Base-by-base conservation (phyloP, 30 jellyfish, hydroid and myxozoan species). In the Morbakka virulenta region DNA sequence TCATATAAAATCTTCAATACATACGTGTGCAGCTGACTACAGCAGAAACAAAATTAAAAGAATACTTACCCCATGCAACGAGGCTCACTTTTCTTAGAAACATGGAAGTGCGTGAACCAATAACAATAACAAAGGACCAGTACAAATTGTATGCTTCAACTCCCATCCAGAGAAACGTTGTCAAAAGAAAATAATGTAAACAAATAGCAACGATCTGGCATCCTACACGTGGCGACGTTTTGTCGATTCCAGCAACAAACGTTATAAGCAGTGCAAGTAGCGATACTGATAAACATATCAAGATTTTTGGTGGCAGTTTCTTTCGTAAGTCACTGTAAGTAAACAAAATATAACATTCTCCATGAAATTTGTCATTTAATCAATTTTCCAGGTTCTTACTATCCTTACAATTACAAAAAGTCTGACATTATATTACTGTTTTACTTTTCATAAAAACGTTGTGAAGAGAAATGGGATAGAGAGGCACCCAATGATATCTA, bases 11-110 rank as follows among this genome's bases (percentile, higher is more conserved):
- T n/a, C n/a, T n/a, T n/a, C n/a, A n/a, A n/a, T n/a, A n/a, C n/a
- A n/a, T n/a, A n/a, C n/a, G n/a, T n/a, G n/a, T n/a, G n/a, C n/a
- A n/a, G n/a, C n/a, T n/a, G n/a, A n/a, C n/a, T n/a, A n/a, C n/a
- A n/a, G n/a, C n/a, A n/a, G n/a, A n/a, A n/a, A n/a, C n/a, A n/a
- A n/a, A n/a, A n/a, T n/a, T n/a, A n/a, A n/a, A n/a, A n/a, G n/a
- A n/a, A n/a, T 12, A 74, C 95, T 25, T 75, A 89, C 97, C 97
- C 97, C 96, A 89, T 34, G 96, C 97, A 77, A 89, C 51, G 25
- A 83, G 4, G 76, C 94, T 82, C 79, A 77, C 49, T 50, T 82
- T 82, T 26, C 71, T 35, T 31, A 82, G 71, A 34, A 82, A 82
- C 12, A 30, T 61, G 0, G 83, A 22, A 20, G 61, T 52, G 6